These are phyloP conservation scores for Lathamus discolor DNA, from an alignment of 2,113 vertebrate genomes.

Conservation along the genomic window DNA sequence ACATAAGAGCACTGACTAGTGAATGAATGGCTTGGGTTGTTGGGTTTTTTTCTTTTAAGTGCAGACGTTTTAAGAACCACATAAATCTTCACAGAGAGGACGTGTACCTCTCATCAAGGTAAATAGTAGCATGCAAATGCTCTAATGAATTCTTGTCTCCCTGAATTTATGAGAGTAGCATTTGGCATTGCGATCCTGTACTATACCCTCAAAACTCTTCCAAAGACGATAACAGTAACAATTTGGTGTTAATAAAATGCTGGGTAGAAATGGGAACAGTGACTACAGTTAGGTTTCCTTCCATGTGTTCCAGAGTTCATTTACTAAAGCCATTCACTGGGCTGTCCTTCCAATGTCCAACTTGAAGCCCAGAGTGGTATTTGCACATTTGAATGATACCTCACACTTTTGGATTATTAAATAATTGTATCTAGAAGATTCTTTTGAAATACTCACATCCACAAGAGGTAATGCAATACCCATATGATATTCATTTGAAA, in stretches of 20 bases:
- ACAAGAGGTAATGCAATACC: background rate
- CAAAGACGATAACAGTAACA: background rate
- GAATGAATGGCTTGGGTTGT: background rate
- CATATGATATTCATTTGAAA: background rate
- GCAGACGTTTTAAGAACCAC: background rate
- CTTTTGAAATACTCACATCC: background rate
- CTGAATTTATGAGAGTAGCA: background rate
- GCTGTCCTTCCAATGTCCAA: background rate
- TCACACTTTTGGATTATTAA: background rate
- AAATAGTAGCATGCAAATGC: fast-evolving
- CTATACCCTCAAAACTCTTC: background rate
- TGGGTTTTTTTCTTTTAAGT: background rate
- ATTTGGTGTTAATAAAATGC: background rate
- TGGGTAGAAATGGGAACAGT: background rate
- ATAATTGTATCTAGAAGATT: background rate
- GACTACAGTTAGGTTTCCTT: background rate
- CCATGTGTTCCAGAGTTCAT: background rate
- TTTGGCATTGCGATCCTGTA: background rate
- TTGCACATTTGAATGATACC: background rate
- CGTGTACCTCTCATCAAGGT: background rate
- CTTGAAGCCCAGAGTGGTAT: background rate
- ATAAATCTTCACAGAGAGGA: background rate
- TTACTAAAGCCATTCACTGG: background rate
- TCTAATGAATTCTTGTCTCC: background rate
- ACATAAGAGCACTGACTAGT: background rate